phyloP scores from a whole-genome alignment of 2,113 vertebrate genomes.

The Rhinichthys klamathensis region DNA sequence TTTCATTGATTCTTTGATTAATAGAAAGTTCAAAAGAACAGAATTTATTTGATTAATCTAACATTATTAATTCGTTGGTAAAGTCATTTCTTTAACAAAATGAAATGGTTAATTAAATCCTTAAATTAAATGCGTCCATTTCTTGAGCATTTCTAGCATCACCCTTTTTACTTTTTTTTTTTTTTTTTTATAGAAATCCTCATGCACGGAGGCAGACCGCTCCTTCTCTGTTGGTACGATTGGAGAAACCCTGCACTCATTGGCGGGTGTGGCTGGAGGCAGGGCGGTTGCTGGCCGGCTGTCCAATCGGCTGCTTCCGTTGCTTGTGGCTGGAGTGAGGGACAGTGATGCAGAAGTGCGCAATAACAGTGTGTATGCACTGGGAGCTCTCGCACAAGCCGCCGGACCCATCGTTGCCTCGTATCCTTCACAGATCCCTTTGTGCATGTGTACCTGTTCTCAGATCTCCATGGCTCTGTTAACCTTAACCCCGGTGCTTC shows the following conservation, averaged over 20 bases:
- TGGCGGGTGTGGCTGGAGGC: slow-evolving; percentile 69
- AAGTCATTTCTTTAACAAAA: too few relatives aligned
- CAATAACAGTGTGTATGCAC: slow-evolving; percentile 86
- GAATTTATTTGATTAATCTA: too few relatives aligned
- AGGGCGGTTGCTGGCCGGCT: slow-evolving; percentile 71
- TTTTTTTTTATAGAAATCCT: slow-evolving; percentile 75
- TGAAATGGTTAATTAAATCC: too few relatives aligned
- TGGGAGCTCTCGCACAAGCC: slow-evolving; percentile 83
- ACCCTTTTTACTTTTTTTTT: neutral
- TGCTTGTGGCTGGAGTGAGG: slow-evolving; percentile 74
- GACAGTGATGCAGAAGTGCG: slow-evolving; percentile 84
- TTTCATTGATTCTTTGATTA: too few relatives aligned
- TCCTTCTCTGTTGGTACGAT: slow-evolving; percentile 86
- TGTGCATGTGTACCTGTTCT: neutral
- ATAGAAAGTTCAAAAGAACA: too few relatives aligned
- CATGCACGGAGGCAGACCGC: slow-evolving; percentile 82
- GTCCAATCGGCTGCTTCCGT: slow-evolving; percentile 79
- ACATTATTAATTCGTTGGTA: too few relatives aligned
- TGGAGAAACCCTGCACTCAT: slow-evolving; percentile 80
- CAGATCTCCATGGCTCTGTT: neutral
- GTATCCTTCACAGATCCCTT: slow-evolving; percentile 73
- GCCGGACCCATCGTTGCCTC: slow-evolving; percentile 75
- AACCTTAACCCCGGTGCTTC: slow-evolving; percentile 57
- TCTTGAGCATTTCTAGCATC: neutral
- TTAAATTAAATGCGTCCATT: neutral